Percentiles rank a stretch among this genome's conserved stretches.
phyloP scores from a whole-genome alignment of 2,797 vertebrate genomes.

The Cryptoprocta ferox region DNA sequence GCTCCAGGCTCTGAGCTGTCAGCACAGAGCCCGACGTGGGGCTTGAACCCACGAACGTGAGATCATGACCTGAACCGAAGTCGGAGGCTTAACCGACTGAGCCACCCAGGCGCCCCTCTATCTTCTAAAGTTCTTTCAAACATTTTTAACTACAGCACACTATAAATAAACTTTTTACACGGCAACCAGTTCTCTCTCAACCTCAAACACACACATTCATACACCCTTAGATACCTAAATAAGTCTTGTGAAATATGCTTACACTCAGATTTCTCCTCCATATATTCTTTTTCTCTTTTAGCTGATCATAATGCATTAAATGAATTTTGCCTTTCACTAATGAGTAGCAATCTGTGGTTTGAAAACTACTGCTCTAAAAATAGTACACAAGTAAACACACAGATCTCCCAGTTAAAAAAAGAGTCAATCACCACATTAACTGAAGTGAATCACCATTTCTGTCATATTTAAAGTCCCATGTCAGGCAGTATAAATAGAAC shows the following conservation, averaged over 20 bases:
- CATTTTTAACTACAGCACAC: not conserved
- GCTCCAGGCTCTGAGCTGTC: too few relatives aligned
- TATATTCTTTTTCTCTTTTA: not conserved
- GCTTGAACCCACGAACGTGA: too few relatives aligned
- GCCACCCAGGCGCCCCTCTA: too few relatives aligned
- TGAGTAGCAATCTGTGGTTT: not conserved
- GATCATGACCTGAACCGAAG: too few relatives aligned
- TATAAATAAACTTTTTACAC: not conserved
- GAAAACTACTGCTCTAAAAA: slow-evolving; percentile 43
- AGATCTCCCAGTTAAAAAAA: not conserved
- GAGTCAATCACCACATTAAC: not conserved
- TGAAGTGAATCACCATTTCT: not conserved
- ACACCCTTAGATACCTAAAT: not conserved
- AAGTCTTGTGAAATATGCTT: not conserved
- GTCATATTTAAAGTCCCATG: not conserved
- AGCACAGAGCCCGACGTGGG: too few relatives aligned
- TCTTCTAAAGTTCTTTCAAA: not conserved
- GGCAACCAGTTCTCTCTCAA: not conserved
- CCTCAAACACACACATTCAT: not conserved
- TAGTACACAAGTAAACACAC: not conserved
- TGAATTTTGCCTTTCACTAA: slow-evolving; percentile 20
- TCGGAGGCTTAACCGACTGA: too few relatives aligned
- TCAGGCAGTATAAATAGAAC: not conserved
- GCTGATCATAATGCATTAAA: not conserved
- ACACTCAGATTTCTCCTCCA: not conserved